phyloP scores from a whole-genome alignment of 2,797 vertebrate species.

The Sebastes kiyomatsui region DNA sequence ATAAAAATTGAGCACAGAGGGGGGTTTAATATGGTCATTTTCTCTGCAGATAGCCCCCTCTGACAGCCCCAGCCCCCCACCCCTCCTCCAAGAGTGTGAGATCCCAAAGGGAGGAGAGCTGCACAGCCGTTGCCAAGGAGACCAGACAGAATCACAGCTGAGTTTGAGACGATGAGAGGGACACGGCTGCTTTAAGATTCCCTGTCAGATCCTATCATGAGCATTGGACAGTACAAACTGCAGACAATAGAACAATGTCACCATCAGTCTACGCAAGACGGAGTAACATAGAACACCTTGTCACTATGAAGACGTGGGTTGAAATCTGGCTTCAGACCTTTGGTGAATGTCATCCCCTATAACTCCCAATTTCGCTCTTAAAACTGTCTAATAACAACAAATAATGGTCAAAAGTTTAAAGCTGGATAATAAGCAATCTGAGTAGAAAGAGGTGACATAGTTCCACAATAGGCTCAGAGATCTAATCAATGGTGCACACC shows the following conservation, averaged over 20 bases:
- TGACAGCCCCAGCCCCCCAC: slow-evolving; percentile 18
- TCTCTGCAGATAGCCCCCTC: slow-evolving; percentile 13
- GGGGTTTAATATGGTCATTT: slow-evolving; percentile 18
- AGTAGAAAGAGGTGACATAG: neutral
- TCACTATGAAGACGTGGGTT: neutral
- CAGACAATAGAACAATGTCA: slow-evolving; percentile 27
- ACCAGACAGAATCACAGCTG: slow-evolving; percentile 51
- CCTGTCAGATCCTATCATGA: slow-evolving; percentile 31
- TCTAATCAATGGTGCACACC: neutral
- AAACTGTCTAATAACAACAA: neutral
- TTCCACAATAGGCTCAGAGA: neutral
- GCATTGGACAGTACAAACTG: slow-evolving; percentile 1
- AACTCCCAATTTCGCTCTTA: neutral
- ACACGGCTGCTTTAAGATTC: slow-evolving; percentile 33
- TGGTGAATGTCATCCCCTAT: neutral
- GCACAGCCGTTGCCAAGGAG: slow-evolving; percentile 53
- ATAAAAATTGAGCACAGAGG: slow-evolving; percentile 10
- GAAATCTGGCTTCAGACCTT: neutral
- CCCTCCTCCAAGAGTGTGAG: slow-evolving; percentile 23
- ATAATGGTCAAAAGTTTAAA: neutral
- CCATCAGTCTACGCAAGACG: neutral
- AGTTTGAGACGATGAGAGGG: slow-evolving; percentile 38
- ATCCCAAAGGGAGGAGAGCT: slow-evolving; percentile 46
- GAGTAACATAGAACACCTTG: neutral
- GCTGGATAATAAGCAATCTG: neutral